phyloP scores from a whole-genome alignment of 2,888 invertebrate species.

The Caenorhabditis doughertyi region DNA sequence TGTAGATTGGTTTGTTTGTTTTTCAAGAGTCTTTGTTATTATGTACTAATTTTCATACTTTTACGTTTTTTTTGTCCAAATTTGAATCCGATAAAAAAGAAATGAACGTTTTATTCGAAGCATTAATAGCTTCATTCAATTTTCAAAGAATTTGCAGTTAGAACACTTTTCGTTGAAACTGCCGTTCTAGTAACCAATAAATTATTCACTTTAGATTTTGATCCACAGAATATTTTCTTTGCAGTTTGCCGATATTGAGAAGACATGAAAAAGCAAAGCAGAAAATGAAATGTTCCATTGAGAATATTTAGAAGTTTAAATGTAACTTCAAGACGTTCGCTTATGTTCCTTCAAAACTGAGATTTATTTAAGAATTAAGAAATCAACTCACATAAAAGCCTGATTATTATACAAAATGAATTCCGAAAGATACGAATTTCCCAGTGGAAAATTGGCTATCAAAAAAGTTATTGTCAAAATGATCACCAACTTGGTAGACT shows the following conservation, averaged over 20 bases:
- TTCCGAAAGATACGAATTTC: background rate
- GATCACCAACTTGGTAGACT: background rate
- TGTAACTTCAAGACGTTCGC: too few species aligned
- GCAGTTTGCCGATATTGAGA: constrained; percentile 7
- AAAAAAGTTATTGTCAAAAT: background rate
- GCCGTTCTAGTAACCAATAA: too few species aligned
- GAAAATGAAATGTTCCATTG: constrained; percentile 8
- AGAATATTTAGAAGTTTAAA: background rate
- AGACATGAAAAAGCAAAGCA: constrained; percentile 16
- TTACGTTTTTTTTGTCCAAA: too few species aligned
- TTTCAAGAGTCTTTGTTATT: too few species aligned
- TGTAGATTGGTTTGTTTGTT: too few species aligned
- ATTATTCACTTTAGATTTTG: too few species aligned
- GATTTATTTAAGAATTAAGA: background rate
- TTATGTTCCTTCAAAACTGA: background rate
- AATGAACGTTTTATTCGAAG: too few species aligned
- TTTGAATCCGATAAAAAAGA: too few species aligned
- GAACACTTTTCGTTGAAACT: too few species aligned
- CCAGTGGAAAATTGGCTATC: background rate
- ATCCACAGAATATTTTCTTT: background rate
- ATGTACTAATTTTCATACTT: too few species aligned
- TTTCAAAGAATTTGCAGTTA: too few species aligned
- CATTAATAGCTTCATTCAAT: too few species aligned
- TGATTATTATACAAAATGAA: background rate
- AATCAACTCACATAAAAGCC: background rate